These are phyloP conservation scores for Cephus spinipes DNA, from an alignment of 2,888 invertebrate species.

Conservation along the genomic window DNA sequence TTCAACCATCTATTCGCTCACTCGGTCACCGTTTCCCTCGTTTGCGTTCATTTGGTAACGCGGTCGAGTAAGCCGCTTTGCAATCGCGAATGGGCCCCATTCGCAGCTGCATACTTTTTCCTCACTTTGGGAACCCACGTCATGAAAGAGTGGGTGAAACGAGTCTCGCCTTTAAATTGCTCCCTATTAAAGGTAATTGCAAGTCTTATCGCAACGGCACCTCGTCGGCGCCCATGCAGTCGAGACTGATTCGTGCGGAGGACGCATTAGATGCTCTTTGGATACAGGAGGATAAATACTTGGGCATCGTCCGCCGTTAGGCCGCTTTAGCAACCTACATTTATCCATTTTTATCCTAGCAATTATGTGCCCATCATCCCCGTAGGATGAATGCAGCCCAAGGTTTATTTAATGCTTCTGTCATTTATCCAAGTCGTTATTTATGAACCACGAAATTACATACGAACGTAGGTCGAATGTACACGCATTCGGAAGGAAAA, in stretches of 20 bases:
- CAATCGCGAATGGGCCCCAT: not conserved
- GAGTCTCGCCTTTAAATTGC: slow-evolving; percentile 26
- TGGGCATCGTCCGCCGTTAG: slow-evolving; percentile 22
- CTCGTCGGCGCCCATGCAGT: slow-evolving; percentile 10
- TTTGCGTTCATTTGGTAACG: not conserved
- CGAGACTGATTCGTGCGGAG: slow-evolving; percentile 20
- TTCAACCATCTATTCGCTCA: not conserved
- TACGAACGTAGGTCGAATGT: not conserved
- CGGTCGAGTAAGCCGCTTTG: not conserved
- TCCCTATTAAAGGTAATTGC: slow-evolving; percentile 38
- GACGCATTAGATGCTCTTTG: slow-evolving; percentile 33
- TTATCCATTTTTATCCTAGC: slow-evolving; percentile 41
- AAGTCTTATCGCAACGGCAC: slow-evolving; percentile 3
- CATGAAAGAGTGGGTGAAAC: not conserved
- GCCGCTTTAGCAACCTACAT: slow-evolving; percentile 38
- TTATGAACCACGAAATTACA: slow-evolving; percentile 22
- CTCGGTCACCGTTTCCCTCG: not conserved
- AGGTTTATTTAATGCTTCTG: slow-evolving; percentile 24
- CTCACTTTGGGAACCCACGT: not conserved
- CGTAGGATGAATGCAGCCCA: slow-evolving; percentile 14
- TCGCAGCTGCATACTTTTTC: not conserved
- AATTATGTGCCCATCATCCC: slow-evolving; percentile 50
- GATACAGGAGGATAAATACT: not conserved
- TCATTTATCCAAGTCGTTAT: slow-evolving; percentile 19
- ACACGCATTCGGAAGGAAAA: slow-evolving; percentile 4